Conservation (phyloP, 1,140 invertebrate genomes). For the Octopus bimaculoides region DNA sequence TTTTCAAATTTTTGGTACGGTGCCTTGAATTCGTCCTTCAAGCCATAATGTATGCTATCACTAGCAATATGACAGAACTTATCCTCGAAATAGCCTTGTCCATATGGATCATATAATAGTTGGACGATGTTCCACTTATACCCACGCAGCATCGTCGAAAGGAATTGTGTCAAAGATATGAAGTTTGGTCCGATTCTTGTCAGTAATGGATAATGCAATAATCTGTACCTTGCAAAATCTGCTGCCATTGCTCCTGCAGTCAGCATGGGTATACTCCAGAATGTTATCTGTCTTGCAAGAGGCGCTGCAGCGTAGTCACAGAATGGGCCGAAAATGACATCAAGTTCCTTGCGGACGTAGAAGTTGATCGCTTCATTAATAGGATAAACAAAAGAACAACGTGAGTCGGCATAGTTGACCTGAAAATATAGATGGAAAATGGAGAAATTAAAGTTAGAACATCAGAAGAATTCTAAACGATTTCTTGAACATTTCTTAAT, state of each 20-base stretch:
- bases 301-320: constrained; percentile 91
- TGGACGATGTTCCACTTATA: constrained; percentile 70
- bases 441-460: too few species aligned
- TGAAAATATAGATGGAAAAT: constrained; percentile 12
- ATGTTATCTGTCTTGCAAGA: constrained; percentile 75
- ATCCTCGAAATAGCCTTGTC: constrained; percentile 58
- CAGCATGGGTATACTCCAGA: constrained; percentile 82
- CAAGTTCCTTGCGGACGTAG: constrained; percentile 49
- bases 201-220: constrained; percentile 69
- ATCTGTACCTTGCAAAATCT: constrained; percentile 63
- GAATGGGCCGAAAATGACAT: constrained; percentile 86
- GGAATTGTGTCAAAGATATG: constrained; percentile 68
- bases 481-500: too few species aligned
- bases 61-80: constrained; percentile 58
- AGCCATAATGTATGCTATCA: constrained; percentile 35
- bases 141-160: constrained; percentile 65
- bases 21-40: constrained; percentile 16
- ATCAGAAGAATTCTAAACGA: too few species aligned
- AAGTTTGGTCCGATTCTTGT: constrained; percentile 85
- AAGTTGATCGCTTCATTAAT: constrained; percentile 47
- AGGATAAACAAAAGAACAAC: constrained; percentile 34
- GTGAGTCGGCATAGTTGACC: constrained; percentile 37
- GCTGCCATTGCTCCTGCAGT: constrained; percentile 82
- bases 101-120: constrained; percentile 70
- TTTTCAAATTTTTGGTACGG: constrained; percentile 6